Conservation (phyloP, 2,797 vertebrate species). For the Anas bernieri region DNA sequence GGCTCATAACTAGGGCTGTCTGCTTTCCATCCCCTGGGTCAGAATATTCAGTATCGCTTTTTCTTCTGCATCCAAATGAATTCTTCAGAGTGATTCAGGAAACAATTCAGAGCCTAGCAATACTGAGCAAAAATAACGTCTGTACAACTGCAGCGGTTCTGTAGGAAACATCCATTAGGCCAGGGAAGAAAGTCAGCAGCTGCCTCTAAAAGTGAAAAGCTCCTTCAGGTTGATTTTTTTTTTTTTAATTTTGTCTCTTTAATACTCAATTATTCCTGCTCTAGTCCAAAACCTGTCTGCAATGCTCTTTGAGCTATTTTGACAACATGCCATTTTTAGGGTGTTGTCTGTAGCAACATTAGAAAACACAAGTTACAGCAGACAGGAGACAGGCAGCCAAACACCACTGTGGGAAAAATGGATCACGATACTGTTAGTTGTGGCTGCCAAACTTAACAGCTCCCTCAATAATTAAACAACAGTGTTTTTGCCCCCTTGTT, state of each 20-base stretch:
- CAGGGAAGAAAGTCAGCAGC: background rate
- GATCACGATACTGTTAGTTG: background rate
- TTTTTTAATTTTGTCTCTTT: background rate
- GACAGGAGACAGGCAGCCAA: conserved; percentile 8
- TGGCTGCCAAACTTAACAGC: conserved; percentile 25
- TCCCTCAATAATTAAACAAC: conserved; percentile 42
- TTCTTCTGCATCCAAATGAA: background rate
- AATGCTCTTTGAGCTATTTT: background rate
- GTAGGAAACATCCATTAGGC: background rate
- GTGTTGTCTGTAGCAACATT: background rate
- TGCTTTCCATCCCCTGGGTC: conserved; percentile 7
- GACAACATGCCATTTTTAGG: background rate
- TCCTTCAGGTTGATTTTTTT: background rate
- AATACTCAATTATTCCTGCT: background rate
- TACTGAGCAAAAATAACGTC: background rate
- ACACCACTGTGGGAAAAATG: background rate
- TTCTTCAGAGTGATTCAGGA: conserved; percentile 6
- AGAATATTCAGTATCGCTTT: background rate
- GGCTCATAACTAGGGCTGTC: conserved; percentile 40
- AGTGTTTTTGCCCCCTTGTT: conserved; percentile 28
- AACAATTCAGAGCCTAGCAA: conserved; percentile 27
- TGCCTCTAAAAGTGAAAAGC: background rate
- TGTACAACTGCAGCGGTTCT: background rate
- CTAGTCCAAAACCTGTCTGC: background rate
- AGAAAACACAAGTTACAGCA: conserved; percentile 21